phyloP scores from a whole-genome alignment of 2,888 invertebrate genomes.

The Callyntrura guangdongensis region DNA sequence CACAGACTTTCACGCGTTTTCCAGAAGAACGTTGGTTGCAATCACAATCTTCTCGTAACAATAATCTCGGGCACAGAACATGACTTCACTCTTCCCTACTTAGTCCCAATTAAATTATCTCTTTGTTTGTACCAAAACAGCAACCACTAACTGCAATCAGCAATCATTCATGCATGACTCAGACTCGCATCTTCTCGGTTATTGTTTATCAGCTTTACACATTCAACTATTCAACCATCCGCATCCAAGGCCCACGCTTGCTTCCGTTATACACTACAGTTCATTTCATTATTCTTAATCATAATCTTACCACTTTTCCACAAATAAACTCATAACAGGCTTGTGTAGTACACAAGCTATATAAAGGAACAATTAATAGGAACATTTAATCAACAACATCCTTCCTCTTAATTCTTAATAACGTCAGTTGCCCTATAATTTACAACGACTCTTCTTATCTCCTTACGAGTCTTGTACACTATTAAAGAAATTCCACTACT shows the following conservation, averaged over 20 bases:
- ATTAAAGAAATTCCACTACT: too few species aligned
- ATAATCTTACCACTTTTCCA: not conserved
- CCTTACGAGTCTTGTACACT: too few species aligned
- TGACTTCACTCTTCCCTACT: not conserved
- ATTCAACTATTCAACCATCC: too few species aligned
- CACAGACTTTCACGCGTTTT: slow-evolving; percentile 19
- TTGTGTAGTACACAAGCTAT: too few species aligned
- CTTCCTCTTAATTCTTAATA: too few species aligned
- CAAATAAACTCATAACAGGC: too few species aligned
- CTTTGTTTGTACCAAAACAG: not conserved
- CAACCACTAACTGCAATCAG: not conserved
- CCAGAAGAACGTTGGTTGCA: slow-evolving; percentile 5
- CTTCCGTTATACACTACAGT: not conserved
- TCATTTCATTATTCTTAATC: too few species aligned
- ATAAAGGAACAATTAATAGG: too few species aligned
- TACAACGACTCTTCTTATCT: too few species aligned
- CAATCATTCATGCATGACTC: slow-evolving; percentile 9
- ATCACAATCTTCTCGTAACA: not conserved
- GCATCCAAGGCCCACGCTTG: not conserved
- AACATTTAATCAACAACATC: too few species aligned
- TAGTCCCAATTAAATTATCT: not conserved
- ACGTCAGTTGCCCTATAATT: too few species aligned
- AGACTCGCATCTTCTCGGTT: not conserved
- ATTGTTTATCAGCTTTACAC: not conserved
- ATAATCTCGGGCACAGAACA: not conserved